These are phyloP conservation scores for Lithobates pipiens DNA, from an alignment of 2,797 vertebrate species.

Conservation along the genomic window DNA sequence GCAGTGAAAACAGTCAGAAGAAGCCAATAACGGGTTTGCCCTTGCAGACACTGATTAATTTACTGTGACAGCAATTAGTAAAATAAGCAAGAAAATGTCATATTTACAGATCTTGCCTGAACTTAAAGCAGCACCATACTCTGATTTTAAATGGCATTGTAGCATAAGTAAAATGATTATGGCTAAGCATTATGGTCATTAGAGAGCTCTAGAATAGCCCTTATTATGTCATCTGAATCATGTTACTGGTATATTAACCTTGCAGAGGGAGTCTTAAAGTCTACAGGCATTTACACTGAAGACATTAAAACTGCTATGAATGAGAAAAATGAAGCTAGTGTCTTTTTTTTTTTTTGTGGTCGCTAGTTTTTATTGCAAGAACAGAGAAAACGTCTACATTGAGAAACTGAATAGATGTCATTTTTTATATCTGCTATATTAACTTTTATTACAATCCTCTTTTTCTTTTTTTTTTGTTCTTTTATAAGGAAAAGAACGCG, in stretches of 20 bases:
- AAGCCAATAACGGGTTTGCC: conserved; percentile 53
- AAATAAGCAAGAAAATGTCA: conserved; percentile 62
- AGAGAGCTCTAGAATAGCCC: conserved; percentile 59
- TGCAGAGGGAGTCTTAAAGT: conserved; percentile 65
- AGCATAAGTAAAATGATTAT: conserved; percentile 62
- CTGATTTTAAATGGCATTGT: conserved; percentile 63
- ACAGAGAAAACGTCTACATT: conserved; percentile 36
- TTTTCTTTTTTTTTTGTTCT: conserved; percentile 13
- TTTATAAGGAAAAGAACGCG: conserved; percentile 12
- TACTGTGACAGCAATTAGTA: conserved; percentile 62
- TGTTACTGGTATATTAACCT: conserved; percentile 58
- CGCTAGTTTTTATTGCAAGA: conserved; percentile 49
- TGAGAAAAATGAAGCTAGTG: conserved; percentile 49
- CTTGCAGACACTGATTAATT: conserved; percentile 61
- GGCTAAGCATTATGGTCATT: conserved; percentile 59
- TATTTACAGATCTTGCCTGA: conserved; percentile 66
- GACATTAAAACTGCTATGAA: conserved; percentile 53
- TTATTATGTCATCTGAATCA: conserved; percentile 64
- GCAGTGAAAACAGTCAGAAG: conserved; percentile 37
- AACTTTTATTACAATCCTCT: conserved; percentile 49
- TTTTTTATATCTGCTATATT: conserved; percentile 52
- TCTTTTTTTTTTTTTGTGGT: conserved; percentile 39
- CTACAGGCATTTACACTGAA: conserved; percentile 56
- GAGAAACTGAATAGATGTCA: conserved; percentile 49
- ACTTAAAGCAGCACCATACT: conserved; percentile 60